Conservation (phyloP, 2,888 invertebrate species). For the Raillietiella orientalis region DNA sequence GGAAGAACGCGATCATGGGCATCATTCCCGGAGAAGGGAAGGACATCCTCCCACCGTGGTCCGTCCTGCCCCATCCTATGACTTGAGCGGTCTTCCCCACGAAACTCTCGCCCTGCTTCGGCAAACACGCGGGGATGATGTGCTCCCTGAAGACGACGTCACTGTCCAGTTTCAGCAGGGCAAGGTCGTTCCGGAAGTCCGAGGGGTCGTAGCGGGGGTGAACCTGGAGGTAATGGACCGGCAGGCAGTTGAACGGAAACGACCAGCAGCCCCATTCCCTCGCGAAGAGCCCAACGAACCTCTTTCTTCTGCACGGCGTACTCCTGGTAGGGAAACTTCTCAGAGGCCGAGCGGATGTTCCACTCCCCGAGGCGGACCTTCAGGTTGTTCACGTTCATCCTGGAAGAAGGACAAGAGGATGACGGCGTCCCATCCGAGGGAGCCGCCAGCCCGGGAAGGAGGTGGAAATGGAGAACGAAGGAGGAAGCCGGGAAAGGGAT, state of each 20-base stretch:
- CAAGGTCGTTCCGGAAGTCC: constrained; percentile 69
- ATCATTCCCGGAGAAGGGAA: constrained; percentile 5
- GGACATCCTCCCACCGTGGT: constrained; percentile 30
- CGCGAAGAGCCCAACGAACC: constrained; percentile 14
- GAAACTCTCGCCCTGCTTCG: constrained; percentile 34
- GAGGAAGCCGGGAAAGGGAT: no score
- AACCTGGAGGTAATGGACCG: constrained; percentile 15
- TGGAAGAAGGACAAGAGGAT: no score
- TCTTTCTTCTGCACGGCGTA: constrained; percentile 60
- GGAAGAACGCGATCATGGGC: constrained; percentile 2
- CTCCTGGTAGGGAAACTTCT: constrained; percentile 53
- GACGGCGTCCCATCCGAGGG: no score
- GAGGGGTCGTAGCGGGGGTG: constrained; percentile 66
- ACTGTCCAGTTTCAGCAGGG: constrained; percentile 22
- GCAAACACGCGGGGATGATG: constrained; percentile 66
- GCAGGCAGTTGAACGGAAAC: background rate
- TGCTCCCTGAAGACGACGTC: constrained; percentile 65
- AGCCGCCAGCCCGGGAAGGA: no score
- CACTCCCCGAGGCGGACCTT: constrained; percentile 68
- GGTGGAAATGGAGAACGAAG: no score
- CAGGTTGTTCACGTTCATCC: constrained; percentile 56
- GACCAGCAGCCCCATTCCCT: no score
- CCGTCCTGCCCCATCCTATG: constrained; percentile 61
- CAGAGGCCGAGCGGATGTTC: constrained; percentile 50
- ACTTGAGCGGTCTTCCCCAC: constrained; percentile 67